phyloP scores from a whole-genome alignment of 2,113 vertebrate genomes.

The Procavia capensis region DNA sequence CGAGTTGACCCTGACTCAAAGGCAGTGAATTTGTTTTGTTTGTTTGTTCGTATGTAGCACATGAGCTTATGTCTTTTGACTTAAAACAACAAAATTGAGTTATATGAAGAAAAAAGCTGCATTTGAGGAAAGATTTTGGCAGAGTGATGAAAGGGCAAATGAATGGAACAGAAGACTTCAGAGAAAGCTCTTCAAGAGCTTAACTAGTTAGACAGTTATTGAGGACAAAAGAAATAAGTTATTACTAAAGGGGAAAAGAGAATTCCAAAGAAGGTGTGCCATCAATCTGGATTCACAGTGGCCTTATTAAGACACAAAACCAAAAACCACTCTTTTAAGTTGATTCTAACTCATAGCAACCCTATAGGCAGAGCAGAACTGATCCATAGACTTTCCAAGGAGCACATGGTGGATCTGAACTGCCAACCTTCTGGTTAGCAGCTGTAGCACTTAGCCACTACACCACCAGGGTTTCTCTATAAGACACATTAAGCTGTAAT shows the following conservation, averaged over 20 bases:
- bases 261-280: not conserved
- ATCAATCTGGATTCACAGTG: not conserved
- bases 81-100: slow-evolving; percentile 14
- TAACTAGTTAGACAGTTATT: slow-evolving; percentile 7
- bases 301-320: no score
- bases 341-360: no score
- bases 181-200: not conserved
- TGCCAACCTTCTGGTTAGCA: not conserved
- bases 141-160: not conserved
- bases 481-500: no score
- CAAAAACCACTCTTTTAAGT: no score
- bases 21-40: no score
- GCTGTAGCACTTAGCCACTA: not conserved
- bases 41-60: no score
- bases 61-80: slow-evolving; percentile 18
- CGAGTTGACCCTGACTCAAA: no score
- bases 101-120: not conserved
- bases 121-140: not conserved
- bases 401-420: no score
- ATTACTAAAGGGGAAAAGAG: not conserved
- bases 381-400: no score
- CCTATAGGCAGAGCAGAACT: no score
- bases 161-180: not conserved
- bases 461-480: not conserved
- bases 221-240: not conserved